Conservation (phyloP, 2,888 invertebrate genomes). For the Apomyelois bistriatella region DNA sequence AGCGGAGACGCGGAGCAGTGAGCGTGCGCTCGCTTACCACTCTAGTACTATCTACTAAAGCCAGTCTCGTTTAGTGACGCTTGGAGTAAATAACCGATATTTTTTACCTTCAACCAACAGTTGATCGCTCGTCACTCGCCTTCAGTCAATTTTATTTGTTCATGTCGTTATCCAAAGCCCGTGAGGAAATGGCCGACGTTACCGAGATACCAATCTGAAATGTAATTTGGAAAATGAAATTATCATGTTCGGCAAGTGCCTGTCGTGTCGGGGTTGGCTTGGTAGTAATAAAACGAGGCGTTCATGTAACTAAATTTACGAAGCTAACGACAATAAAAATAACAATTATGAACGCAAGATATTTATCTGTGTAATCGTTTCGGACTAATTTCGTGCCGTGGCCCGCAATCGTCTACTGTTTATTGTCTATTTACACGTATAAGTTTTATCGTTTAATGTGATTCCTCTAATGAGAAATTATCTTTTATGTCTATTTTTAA, state of each 20-base stretch:
- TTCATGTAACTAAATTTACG: constrained; percentile 48
- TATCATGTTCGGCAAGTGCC: constrained; percentile 49
- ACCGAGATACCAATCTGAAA: constrained; percentile 48
- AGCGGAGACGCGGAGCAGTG: constrained; percentile 33
- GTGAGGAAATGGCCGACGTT: constrained; percentile 28
- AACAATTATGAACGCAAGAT: constrained; percentile 53
- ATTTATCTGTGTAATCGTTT: constrained; percentile 60
- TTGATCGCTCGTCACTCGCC: constrained; percentile 36
- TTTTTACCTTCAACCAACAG: constrained; percentile 35
- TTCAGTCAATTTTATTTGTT: constrained; percentile 43
- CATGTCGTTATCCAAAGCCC: constrained; percentile 24
- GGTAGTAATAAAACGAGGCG: constrained; percentile 48
- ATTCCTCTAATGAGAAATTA: constrained; percentile 17
- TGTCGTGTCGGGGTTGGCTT: constrained; percentile 39
- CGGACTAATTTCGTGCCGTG: constrained; percentile 48
- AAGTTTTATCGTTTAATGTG: constrained; percentile 30
- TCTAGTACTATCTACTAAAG: constrained; percentile 28
- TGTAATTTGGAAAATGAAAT: constrained; percentile 62
- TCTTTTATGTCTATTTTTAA: neutral
- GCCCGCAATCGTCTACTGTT: constrained; percentile 34
- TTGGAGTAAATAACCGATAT: constrained; percentile 46
- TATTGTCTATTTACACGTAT: constrained; percentile 49
- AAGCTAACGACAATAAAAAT: constrained; percentile 60
- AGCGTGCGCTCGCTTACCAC: constrained; percentile 48
- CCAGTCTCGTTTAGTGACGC: constrained; percentile 50